These are phyloP conservation scores for Dolichallabes microphthalmus DNA, from an alignment of 2,113 vertebrate species.

Conservation along the genomic window DNA sequence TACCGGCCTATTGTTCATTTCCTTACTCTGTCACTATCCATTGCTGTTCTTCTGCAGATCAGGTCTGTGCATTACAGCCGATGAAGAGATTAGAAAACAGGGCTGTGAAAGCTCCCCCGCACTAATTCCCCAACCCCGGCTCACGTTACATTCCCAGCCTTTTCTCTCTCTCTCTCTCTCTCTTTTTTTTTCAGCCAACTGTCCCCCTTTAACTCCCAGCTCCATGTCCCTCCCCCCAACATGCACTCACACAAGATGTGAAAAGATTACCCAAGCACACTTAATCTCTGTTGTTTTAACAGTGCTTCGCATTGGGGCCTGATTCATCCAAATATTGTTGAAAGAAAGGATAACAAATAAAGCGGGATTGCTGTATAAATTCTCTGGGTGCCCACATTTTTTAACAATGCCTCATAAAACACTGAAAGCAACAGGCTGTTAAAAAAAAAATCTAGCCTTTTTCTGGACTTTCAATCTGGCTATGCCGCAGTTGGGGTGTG, in stretches of 20 bases:
- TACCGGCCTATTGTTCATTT: conserved; percentile 65
- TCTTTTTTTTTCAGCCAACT: conserved; percentile 57
- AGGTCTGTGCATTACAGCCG: conserved; percentile 61
- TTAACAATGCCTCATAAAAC: conserved; percentile 54
- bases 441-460: conserved; percentile 24
- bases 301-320: conserved; percentile 61
- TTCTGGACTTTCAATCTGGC: conserved; percentile 27
- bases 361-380: conserved; percentile 59
- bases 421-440: conserved; percentile 45
- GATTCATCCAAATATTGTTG: conserved; percentile 71
- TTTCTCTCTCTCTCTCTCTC: conserved; percentile 42
- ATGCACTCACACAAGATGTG: conserved; percentile 48
- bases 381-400: conserved; percentile 53
- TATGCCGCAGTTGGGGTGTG: neutral
- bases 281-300: conserved; percentile 73
- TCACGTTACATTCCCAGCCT: conserved; percentile 67
- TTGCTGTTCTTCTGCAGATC: conserved; percentile 57
- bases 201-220: conserved; percentile 55
- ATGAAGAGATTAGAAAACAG: conserved; percentile 69
- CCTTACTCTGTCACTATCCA: conserved; percentile 48
- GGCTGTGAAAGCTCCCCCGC: conserved; percentile 60
- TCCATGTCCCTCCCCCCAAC: conserved; percentile 53
- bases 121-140: conserved; percentile 64
- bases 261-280: conserved; percentile 62
- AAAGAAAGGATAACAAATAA: conserved; percentile 71